phyloP scores from a whole-genome alignment of 2,113 vertebrate genomes.

The Puntigrus tetrazona region DNA sequence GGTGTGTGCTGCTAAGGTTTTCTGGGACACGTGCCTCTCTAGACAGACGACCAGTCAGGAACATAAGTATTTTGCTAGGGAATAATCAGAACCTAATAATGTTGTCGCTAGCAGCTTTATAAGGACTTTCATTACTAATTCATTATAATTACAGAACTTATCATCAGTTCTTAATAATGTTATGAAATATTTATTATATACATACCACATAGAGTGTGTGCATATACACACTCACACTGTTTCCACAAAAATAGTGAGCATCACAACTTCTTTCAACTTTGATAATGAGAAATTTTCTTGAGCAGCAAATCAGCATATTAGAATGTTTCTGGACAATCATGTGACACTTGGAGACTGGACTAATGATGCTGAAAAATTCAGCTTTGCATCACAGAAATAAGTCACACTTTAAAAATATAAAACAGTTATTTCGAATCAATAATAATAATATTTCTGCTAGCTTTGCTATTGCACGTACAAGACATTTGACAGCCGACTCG shows the following conservation, averaged over 20 bases:
- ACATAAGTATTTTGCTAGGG: not conserved
- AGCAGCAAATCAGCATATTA: not conserved
- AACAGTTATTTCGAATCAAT: not conserved
- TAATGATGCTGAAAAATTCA: not conserved
- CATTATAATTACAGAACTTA: not conserved
- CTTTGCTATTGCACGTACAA: no score
- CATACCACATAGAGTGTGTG: not conserved
- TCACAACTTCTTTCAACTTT: not conserved
- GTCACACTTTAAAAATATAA: not conserved
- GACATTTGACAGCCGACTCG: no score
- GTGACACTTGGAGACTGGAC: not conserved
- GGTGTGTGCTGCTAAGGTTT: conserved; percentile 8
- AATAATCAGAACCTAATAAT: not conserved
- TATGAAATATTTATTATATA: not conserved
- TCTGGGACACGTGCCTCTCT: not conserved
- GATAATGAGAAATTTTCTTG: not conserved
- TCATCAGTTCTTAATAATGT: not conserved
- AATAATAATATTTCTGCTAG: not conserved
- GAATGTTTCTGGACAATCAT: not conserved
- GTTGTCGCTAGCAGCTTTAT: not conserved
- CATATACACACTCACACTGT: no score
- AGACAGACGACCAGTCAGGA: not conserved
- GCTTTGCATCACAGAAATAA: not conserved
- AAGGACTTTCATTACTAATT: not conserved
- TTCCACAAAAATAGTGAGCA: no score